Evolutionary conservation across 2,797 vertebrate species (phyloP), one percentile per base, ranked within the genome.

Genomic region (Potorous gilbertii): DNA sequence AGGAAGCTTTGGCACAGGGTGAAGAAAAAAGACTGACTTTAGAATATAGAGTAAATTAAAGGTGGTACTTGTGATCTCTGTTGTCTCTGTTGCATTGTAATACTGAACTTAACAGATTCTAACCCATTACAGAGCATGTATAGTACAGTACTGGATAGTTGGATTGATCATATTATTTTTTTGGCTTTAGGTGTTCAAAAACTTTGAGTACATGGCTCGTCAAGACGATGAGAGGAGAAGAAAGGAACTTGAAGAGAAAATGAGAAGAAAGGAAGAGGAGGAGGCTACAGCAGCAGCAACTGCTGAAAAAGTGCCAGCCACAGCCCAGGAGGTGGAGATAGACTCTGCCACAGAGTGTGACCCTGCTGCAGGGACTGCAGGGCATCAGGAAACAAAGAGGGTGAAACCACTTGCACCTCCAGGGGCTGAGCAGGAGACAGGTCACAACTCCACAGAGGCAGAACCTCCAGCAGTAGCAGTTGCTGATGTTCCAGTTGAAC

Each of bases 171-270:
- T 24, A 4, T 96, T 95, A 87, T 57, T 96, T 50, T 97, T 74
- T 94, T 95, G 90, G 21, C 95, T 97, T 91, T 96, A 99, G 99
- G 99, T 99, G 0, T 99, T 99, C 97, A 99, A 98, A 97, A 96
- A 98, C 93, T 99, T 99, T 92, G 99, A 99, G 97, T 99, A 98
- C 34, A 92, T 99, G 98, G 99, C 99, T 0, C 98, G 98, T 40
- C 99, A 99, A 56, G 99, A 99, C 95, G 98, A 99, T 0, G 99
- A 99, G 96, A 98, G 96, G 97, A 97, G 98, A 93, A 92, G 62
- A 55, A 98, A 94, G 55, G 98, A 99, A 92, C 97, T 98, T 90
- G 99, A 99, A 96, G 98, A 97, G 34, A 99, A 98, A 91, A 94
- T 99, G 27, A 98, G 95, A 95, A 98, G 97, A 91, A 98, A 98